phyloP scores from a whole-genome alignment of 1,140 invertebrate genomes.

The Drosophila tristis region DNA sequence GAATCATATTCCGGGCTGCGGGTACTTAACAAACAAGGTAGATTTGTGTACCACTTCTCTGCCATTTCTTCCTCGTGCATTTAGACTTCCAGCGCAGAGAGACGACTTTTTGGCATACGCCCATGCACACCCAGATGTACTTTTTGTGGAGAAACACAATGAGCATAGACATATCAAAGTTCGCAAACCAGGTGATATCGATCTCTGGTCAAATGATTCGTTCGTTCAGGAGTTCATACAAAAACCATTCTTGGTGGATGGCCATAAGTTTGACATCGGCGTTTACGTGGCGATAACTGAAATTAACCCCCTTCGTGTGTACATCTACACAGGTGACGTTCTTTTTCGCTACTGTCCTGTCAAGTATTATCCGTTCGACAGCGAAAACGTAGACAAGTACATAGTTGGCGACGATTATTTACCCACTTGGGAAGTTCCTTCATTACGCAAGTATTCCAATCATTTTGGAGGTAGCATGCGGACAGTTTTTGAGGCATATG shows the following conservation, averaged over 20 bases:
- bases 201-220: constrained; percentile 89
- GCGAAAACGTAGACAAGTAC: constrained; percentile 93
- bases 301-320: constrained; percentile 94
- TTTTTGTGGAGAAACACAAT: constrained; percentile 97
- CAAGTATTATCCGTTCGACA: constrained; percentile 97
- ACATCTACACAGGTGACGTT: constrained; percentile 95
- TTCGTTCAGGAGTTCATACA: constrained; percentile 96
- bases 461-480: constrained; percentile 93
- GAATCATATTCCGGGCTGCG: constrained; percentile 98
- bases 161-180: constrained; percentile 95
- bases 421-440: constrained; percentile 96
- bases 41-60: constrained; percentile 92
- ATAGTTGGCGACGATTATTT: constrained; percentile 97
- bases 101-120: constrained; percentile 90
- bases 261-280: constrained; percentile 98
- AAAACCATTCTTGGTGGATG: constrained; percentile 92
- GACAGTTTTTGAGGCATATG: constrained; percentile 93
- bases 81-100: constrained; percentile 92
- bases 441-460: constrained; percentile 91
- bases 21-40: constrained; percentile 97
- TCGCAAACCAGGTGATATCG: constrained; percentile 88
- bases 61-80: constrained; percentile 93
- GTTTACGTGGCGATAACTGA: constrained; percentile 97
- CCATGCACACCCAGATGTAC: constrained; percentile 87
- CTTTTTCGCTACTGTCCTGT: constrained; percentile 95